Percentiles rank a stretch among this genome's conserved stretches.
phyloP scores from a whole-genome alignment of 2,113 vertebrate genomes.

The Isichthys henryi region DNA sequence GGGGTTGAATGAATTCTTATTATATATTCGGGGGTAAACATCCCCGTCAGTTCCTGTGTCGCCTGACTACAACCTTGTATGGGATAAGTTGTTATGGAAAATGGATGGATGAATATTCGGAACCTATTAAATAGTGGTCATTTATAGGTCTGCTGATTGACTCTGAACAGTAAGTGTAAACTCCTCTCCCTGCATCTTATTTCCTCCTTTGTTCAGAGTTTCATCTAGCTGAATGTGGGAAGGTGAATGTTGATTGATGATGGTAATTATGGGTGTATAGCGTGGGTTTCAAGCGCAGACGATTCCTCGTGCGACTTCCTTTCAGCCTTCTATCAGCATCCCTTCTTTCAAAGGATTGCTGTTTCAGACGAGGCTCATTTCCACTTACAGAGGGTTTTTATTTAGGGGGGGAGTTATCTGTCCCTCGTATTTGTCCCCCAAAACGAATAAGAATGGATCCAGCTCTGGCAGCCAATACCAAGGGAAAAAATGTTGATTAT shows the following conservation, averaged over 20 bases:
- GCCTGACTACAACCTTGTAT: not conserved
- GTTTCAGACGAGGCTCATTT: not conserved
- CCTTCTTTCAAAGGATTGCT: not conserved
- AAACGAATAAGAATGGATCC: not conserved
- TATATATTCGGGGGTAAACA: not conserved
- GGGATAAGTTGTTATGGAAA: not conserved
- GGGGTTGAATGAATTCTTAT: not conserved
- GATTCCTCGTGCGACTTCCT: not conserved
- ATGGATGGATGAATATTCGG: not conserved
- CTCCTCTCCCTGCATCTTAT: not conserved
- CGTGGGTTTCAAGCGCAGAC: not conserved
- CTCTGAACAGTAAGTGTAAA: not conserved
- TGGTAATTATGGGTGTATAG: conserved; percentile 8
- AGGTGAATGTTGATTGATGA: conserved; percentile 18
- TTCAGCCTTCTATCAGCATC: not conserved
- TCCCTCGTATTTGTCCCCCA: not conserved
- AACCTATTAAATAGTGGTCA: not conserved
- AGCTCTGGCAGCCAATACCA: not conserved
- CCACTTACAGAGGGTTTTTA: not conserved
- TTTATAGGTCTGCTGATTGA: not conserved
- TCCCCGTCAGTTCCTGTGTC: not conserved
- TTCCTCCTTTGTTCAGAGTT: not conserved
- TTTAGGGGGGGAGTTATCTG: not conserved
- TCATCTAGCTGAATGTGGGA: conserved; percentile 11
- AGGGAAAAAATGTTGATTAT: not conserved